phyloP scores from a whole-genome alignment of 2,888 invertebrate genomes.

The Drosophila tripunctata region DNA sequence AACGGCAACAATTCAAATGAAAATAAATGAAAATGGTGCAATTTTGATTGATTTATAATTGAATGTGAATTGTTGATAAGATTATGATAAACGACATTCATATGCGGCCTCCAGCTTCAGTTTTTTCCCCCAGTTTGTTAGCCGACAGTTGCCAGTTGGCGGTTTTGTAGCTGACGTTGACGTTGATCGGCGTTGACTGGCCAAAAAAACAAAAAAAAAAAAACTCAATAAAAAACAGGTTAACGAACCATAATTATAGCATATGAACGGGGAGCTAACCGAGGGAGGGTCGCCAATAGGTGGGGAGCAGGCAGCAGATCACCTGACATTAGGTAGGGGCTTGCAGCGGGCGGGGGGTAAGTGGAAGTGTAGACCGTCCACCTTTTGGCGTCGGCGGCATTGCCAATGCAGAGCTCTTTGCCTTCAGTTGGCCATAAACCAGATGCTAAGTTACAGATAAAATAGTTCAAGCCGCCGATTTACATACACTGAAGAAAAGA shows the following conservation, averaged over 20 bases:
- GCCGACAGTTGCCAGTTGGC: conserved; percentile 39
- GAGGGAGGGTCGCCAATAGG: conserved; percentile 2
- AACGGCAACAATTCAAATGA: conserved; percentile 54
- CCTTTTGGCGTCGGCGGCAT: conserved; percentile 74
- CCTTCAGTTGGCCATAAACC: conserved; percentile 31
- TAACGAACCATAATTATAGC: conserved; percentile 66
- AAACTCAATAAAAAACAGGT: conserved; percentile 59
- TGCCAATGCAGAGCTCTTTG: conserved; percentile 57
- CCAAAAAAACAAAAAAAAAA: conserved; percentile 31
- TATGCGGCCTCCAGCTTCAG: conserved; percentile 45
- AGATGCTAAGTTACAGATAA: conserved; percentile 5
- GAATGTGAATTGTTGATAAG: conserved; percentile 82
- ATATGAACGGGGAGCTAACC: conserved; percentile 16
- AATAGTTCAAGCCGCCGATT: background rate
- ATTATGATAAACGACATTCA: conserved; percentile 82
- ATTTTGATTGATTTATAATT: conserved; percentile 83
- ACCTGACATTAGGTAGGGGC: no score
- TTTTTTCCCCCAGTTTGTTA: conserved; percentile 2
- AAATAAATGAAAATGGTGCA: conserved; percentile 77
- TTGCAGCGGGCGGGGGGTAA: background rate
- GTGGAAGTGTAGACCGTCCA: conserved; percentile 44
- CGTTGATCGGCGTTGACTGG: conserved; percentile 63
- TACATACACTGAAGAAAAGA: conserved; percentile 26
- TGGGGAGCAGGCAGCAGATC: background rate
- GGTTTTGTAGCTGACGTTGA: conserved; percentile 53